These are phyloP conservation scores for Ceuthmochares aereus DNA, from an alignment of 2,113 vertebrate species.

Conservation along the genomic window DNA sequence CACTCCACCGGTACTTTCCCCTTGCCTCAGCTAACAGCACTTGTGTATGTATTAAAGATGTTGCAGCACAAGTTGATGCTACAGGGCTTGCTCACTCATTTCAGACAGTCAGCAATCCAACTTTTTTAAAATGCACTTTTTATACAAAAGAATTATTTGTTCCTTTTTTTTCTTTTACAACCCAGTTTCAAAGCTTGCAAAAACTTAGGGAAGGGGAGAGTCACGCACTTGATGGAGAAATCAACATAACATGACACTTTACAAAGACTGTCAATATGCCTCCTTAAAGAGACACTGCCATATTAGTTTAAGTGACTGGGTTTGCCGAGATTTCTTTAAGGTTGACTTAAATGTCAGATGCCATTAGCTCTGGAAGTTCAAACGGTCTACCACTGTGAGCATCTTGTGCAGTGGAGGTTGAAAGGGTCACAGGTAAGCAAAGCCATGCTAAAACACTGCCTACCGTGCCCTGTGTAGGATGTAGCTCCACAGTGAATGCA, in stretches of 20 bases:
- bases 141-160: conserved; percentile 37
- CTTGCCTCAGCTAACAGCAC: conserved; percentile 62
- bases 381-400: conserved; percentile 12
- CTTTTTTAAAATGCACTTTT: not conserved
- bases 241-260: conserved; percentile 60
- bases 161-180: conserved; percentile 7
- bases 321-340: conserved; percentile 74
- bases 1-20: conserved; percentile 28
- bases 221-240: conserved; percentile 31
- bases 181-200: conserved; percentile 20
- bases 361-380: conserved; percentile 72
- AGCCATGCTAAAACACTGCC: not conserved
- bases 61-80: conserved; percentile 55
- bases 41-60: conserved; percentile 50
- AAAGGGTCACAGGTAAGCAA: conserved; percentile 66
- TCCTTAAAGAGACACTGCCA: conserved; percentile 60
- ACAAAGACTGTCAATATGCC: conserved; percentile 50
- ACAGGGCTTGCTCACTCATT: conserved; percentile 53
- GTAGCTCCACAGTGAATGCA: not conserved
- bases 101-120: conserved; percentile 52
- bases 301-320: conserved; percentile 64
- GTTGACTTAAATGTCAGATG: conserved; percentile 76
- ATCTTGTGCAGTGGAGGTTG: conserved; percentile 41
- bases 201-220: not conserved
- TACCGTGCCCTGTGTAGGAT: not conserved